These are phyloP conservation scores for Burhinus oedicnemus DNA, from an alignment of 2,113 vertebrate genomes.

Conservation along the genomic window DNA sequence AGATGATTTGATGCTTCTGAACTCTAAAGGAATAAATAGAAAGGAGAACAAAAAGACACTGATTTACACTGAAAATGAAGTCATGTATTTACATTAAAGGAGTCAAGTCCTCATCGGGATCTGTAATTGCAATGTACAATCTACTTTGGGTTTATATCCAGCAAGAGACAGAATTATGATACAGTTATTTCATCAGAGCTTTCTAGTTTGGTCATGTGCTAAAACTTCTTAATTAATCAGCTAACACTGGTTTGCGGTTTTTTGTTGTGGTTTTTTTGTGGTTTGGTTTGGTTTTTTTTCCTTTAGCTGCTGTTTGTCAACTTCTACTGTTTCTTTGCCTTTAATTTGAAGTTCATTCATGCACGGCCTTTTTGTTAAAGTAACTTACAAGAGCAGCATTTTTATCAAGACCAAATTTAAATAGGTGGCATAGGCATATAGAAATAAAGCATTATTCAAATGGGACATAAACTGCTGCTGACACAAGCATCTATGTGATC, in stretches of 20 bases:
- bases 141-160: neutral
- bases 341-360: neutral
- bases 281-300: neutral
- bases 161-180: neutral
- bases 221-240: neutral
- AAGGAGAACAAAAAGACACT: conserved; percentile 34
- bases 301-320: neutral
- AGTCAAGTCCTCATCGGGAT: neutral
- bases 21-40: conserved; percentile 14
- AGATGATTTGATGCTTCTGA: conserved; percentile 46
- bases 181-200: neutral
- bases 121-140: neutral
- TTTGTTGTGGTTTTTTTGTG: neutral
- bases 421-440: neutral
- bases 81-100: conserved; percentile 2
- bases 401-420: neutral
- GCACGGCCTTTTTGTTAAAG: neutral
- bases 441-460: neutral
- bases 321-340: neutral
- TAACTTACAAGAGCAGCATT: neutral
- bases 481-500: neutral
- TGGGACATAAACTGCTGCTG: neutral
- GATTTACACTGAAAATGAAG: conserved; percentile 43
- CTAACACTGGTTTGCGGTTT: neutral
- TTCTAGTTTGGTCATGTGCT: neutral